phyloP scores from a whole-genome alignment of 2,113 vertebrate species.

The Sturnira hondurensis region DNA sequence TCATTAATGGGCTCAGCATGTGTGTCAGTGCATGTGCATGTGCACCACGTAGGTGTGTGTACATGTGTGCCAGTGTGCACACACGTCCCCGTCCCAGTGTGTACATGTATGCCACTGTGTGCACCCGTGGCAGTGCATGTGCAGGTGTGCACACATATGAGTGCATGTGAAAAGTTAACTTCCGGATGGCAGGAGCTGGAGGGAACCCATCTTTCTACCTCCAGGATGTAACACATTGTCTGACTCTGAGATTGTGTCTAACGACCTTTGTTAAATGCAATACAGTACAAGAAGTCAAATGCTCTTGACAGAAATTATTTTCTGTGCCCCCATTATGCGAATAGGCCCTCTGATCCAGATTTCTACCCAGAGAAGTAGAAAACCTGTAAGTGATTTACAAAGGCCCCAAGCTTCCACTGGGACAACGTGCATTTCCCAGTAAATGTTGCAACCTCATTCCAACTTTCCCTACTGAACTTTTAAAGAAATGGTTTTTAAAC shows the following conservation, averaged over 20 bases:
- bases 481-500: not conserved
- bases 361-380: not conserved
- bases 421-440: not conserved
- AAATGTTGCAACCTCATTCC: not conserved
- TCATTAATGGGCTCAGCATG: not conserved
- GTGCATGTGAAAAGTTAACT: not conserved
- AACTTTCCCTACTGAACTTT: not conserved
- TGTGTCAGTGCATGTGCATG: not conserved
- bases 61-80: not conserved
- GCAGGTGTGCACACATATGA: not conserved
- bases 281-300: not conserved
- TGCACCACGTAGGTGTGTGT: not conserved
- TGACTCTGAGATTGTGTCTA: not conserved
- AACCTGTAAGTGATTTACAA: not conserved
- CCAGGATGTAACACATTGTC: not conserved
- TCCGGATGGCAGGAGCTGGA: not conserved
- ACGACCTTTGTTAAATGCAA: not conserved
- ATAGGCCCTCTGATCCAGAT: not conserved
- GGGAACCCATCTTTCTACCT: not conserved
- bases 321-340: not conserved
- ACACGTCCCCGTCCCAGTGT: not conserved
- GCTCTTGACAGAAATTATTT: not conserved
- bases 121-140: not conserved
- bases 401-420: not conserved
- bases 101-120: not conserved